phyloP scores from a whole-genome alignment of 2,797 vertebrate species.

The Trachurus trachurus region DNA sequence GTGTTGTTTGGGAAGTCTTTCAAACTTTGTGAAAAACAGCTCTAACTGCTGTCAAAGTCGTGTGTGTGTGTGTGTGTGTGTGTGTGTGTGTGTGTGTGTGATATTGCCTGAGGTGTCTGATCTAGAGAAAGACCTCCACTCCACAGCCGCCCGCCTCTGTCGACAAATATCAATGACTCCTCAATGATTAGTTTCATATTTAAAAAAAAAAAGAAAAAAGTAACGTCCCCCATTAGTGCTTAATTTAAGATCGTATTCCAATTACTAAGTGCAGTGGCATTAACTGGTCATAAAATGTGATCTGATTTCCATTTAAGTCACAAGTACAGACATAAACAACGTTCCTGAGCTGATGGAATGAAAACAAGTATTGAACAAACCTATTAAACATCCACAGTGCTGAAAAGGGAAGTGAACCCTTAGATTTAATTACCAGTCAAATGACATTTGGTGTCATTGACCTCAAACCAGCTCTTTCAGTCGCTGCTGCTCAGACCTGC shows the following conservation, averaged over 20 bases:
- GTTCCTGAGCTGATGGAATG: not conserved
- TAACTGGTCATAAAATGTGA: not conserved
- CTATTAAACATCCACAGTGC: not conserved
- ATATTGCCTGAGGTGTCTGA: conserved; percentile 28
- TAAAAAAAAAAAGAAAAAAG: not conserved
- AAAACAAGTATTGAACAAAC: not conserved
- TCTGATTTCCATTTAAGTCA: not conserved
- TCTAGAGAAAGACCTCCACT: conserved; percentile 5
- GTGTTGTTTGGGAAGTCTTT: conserved; percentile 59
- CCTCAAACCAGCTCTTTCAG: too few relatives aligned
- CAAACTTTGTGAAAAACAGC: conserved; percentile 57
- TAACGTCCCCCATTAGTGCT: not conserved
- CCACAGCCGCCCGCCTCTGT: not conserved
- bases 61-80: not conserved
- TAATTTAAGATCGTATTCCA: not conserved
- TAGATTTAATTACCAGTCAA: not conserved
- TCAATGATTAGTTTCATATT: not conserved
- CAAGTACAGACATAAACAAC: not conserved
- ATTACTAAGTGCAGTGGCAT: not conserved
- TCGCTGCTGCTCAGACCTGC: not conserved
- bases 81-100: not conserved
- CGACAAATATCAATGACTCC: not conserved
- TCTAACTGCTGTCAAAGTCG: conserved; percentile 35
- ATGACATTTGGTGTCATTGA: not conserved
- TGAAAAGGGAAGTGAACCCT: not conserved